These are phyloP conservation scores for Stylophora pistillata DNA, from an alignment of 64 coral and sea anemone genomes.

Conservation along the genomic window DNA sequence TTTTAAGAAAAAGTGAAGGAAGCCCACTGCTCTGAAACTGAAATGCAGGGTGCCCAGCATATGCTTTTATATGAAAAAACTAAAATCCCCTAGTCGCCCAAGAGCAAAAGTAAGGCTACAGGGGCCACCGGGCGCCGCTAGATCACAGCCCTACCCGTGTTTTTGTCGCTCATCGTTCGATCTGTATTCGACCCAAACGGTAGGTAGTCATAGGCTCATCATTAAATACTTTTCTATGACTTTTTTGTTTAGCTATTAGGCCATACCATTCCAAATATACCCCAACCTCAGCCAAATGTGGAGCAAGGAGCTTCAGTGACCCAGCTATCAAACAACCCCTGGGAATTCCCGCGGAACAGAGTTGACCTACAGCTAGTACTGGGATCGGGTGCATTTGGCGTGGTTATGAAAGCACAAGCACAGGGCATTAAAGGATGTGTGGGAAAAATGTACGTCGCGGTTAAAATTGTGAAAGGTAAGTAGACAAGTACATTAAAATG, in stretches of 20 bases:
- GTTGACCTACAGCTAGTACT: slow-evolving; percentile 72
- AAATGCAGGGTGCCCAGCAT: too few species aligned
- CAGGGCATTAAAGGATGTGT: slow-evolving; percentile 97
- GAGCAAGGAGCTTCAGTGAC: slow-evolving; percentile 24
- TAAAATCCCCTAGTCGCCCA: too few species aligned
- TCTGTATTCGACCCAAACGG: too few species aligned
- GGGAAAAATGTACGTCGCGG: slow-evolving; percentile 87
- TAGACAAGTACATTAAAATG: background rate
- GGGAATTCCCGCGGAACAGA: slow-evolving; percentile 95
- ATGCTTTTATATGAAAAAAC: too few species aligned
- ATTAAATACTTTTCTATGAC: background rate
- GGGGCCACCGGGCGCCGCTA: too few species aligned
- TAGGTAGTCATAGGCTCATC: background rate
- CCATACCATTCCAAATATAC: slow-evolving; percentile 21
- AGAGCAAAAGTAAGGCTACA: too few species aligned
- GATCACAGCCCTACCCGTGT: too few species aligned
- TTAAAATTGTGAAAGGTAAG: slow-evolving; percentile 97
- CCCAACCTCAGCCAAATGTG: slow-evolving; percentile 46
- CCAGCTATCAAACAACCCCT: slow-evolving; percentile 81
- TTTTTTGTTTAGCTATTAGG: slow-evolving; percentile 28
- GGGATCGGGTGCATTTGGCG: slow-evolving; percentile 94
- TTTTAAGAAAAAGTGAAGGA: too few species aligned
- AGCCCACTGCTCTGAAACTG: too few species aligned
- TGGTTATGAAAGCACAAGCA: slow-evolving; percentile 98
- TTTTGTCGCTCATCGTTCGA: too few species aligned